Percentiles rank a stretch among this genome's conserved stretches.
Conservation (phyloP, 2,113 vertebrate species). For the Rana temporaria region DNA sequence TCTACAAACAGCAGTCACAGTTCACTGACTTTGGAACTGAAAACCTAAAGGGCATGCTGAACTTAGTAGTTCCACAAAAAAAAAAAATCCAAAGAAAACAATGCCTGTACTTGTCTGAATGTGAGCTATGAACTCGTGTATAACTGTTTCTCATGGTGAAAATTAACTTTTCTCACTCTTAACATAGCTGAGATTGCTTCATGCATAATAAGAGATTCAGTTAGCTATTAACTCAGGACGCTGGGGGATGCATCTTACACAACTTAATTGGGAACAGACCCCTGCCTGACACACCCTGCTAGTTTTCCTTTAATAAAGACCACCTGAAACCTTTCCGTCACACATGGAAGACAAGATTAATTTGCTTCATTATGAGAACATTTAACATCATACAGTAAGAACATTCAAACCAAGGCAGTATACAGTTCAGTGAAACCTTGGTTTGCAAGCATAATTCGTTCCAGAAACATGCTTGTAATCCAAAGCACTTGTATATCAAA, state of each 20-base stretch:
- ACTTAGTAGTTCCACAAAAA: background rate
- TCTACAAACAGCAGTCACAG: background rate
- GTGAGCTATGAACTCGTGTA: too few relatives aligned
- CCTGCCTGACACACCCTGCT: background rate
- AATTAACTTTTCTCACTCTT: background rate
- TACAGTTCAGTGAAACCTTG: too few relatives aligned
- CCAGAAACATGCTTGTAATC: too few relatives aligned
- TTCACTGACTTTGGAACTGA: background rate
- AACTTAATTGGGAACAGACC: background rate
- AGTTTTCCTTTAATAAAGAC: background rate
- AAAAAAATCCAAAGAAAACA: too few relatives aligned
- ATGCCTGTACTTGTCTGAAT: too few relatives aligned
- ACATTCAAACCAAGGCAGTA: too few relatives aligned
- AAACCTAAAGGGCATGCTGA: background rate
- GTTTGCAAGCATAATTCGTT: too few relatives aligned
- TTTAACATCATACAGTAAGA: background rate
- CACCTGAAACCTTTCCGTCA: background rate
- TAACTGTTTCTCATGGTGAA: background rate
- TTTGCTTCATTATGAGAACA: background rate
- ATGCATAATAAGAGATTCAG: background rate
- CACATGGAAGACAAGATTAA: background rate
- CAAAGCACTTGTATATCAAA: too few relatives aligned
- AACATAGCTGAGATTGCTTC: background rate
- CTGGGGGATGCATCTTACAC: background rate
- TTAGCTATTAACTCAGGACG: background rate